Conservation (phyloP, 2,113 vertebrate species). For the Plecturocebus donacophilus region DNA sequence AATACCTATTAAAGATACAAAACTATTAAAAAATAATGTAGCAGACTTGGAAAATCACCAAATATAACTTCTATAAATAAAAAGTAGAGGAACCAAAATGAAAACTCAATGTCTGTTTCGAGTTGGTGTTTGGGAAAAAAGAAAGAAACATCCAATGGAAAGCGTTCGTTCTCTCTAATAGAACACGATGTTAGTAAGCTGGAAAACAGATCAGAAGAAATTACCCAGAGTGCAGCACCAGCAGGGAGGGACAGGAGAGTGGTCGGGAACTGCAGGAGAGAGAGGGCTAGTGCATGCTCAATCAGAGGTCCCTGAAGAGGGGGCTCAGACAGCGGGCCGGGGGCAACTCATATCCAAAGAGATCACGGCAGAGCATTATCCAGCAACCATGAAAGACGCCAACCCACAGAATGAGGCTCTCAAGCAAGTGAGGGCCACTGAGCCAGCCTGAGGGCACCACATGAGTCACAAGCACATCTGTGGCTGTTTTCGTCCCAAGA, state of each 20-base stretch:
- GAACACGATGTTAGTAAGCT: background rate
- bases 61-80: background rate
- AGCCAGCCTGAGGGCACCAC: too few relatives aligned
- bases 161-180: background rate
- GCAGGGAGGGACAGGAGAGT: background rate
- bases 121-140: too few relatives aligned
- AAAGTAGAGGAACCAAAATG: background rate
- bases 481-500: too few relatives aligned
- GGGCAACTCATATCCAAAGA: background rate
- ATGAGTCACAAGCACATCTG: too few relatives aligned
- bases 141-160: background rate
- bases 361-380: background rate
- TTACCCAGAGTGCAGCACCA: background rate
- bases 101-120: background rate
- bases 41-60: background rate
- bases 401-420: background rate
- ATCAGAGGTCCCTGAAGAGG: too few relatives aligned
- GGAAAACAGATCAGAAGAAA: background rate
- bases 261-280: background rate
- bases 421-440: too few relatives aligned
- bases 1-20: background rate
- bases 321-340: fast-evolving
- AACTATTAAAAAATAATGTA: background rate
- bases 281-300: fast-evolving
- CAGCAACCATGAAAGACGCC: background rate